Base-by-base conservation (phyloP, 2,797 vertebrate species). In the Brachymystax lenok region DNA sequence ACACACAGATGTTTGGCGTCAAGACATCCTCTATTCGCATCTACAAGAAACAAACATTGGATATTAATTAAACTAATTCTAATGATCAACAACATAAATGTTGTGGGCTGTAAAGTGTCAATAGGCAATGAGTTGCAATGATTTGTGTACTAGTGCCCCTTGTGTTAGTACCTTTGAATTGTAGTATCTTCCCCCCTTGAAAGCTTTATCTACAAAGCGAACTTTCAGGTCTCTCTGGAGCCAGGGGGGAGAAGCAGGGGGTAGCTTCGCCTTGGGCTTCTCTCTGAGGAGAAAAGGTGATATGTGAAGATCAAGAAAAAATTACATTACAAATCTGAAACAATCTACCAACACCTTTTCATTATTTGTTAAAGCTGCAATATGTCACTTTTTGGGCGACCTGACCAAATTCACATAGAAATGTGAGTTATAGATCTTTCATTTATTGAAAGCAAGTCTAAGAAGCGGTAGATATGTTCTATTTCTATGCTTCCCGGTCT, bases 11-110 rank as follows among this genome's bases (percentile, higher is more conserved):
- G 19, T 87, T 86, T 0, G 94, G 92, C 1, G 93, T 92, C 80
- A 96, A 76, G 61, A 98, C 95, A 16, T 98, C 97, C 90, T 98
- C 97, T 51, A 98, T 84, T 6, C 90, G 91, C 96, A 98, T 96
- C 97, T 98, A 69, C 0, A 79, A 17, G 16, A 66, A 79, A 79
- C 40, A 46, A 46, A 46, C 40, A 68, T 8, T 1, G n/a, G 1
- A n/a, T 14, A 14, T 19, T 40, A 12, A 14, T 21, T 24, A 6
- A 46, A 40, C 14, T 4, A 3, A 72, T 33, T 16, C 12, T 16
- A 27, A 72, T 8, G 5, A 51, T 46, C 50, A 24, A 7, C 27
- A 54, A 73, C 13, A 28, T 12, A 71, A 27, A 6, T 59, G n/a
- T 7, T 7, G 59, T 61, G 59, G 59, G 10, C 3, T 17, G 8